Percentiles rank a stretch among this genome's conserved stretches.
phyloP scores from a whole-genome alignment of 2,113 vertebrate genomes.

The Phyllostomus hastatus region DNA sequence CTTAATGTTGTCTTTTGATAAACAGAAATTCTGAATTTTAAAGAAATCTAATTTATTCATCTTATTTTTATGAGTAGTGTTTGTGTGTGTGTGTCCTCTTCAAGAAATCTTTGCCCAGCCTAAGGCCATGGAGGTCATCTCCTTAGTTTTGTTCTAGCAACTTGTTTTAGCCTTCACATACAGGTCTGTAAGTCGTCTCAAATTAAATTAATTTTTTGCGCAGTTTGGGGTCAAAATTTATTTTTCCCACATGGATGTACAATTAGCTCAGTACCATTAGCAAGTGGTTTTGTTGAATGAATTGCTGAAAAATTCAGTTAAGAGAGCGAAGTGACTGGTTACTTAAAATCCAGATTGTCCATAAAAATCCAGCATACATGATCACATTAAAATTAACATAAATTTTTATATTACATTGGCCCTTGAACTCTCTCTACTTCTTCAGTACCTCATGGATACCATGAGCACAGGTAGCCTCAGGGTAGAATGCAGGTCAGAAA shows the following conservation, averaged over 20 bases:
- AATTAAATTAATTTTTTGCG: not conserved
- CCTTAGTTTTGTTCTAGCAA: not conserved
- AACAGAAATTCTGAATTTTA: constrained; percentile 39
- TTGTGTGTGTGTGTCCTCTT: not conserved
- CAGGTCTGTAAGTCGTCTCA: not conserved
- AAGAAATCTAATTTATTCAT: not conserved
- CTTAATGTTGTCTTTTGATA: not conserved
- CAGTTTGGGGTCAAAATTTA: not conserved
- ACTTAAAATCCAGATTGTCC: not conserved
- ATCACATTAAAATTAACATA: not conserved
- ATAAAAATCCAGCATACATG: not conserved
- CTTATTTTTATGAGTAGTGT: not conserved
- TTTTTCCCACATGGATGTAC: not conserved
- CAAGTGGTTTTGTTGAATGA: not conserved
- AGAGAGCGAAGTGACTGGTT: not conserved
- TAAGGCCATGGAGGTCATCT: not conserved
- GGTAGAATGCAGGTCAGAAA: not conserved
- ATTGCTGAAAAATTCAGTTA: not conserved
- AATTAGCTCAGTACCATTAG: not conserved
- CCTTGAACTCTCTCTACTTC: not conserved
- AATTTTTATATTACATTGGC: not conserved
- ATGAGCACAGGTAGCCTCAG: not conserved
- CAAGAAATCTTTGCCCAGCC: not conserved
- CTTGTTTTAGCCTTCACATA: not conserved
- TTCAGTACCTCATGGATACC: not conserved